Base-by-base conservation (phyloP, 1,140 invertebrate species). In the Dufourea novaeangliae region DNA sequence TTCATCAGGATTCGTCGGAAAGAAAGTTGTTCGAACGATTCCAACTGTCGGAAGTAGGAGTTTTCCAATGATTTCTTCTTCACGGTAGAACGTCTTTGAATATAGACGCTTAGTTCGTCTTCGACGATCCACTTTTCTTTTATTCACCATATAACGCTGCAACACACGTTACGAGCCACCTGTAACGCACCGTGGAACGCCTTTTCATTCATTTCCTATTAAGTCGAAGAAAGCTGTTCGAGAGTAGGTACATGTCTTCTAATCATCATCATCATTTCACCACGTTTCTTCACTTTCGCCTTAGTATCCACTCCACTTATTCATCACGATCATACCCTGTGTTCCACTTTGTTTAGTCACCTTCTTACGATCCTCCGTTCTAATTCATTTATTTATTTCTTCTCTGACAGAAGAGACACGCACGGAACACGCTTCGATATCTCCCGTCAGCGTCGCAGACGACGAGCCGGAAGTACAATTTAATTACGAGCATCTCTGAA, bases 391-490 rank as follows among this genome's bases (percentile, higher is more conserved):
- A 4, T 57, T 57, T 17, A 27, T 17, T 5, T 32, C 7, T 25
- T 17, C 17, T 6, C 50, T 34, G 5, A 64, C 54, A 54, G 22
- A 54, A 29, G 20, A 44, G 14, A 73, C 2, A 20, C 71, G 39
- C 41, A 46, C 25, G 37, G 32, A 63, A 39, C 17, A 64, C 11
- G 41, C n/a, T n/a, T n/a, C n/a, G n/a, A n/a, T n/a, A n/a, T n/a
- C n/a, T n/a, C n/a, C 0, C 50, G 44, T 22, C 25, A 27, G 7
- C 2, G 6, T 1, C 7, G 29, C 8, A 29, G 29, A 34, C 20
- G 22, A 39, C 8, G n/a, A 62, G 34, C 12, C 29, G 32, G 25
- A 73, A 64, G 46, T n/a, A 22, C n/a, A 46, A 41, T 73, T 73
- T 32, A 64, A 73, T 56, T 73, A 39, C 20, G 22, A 34, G 29